phyloP scores from a whole-genome alignment of 2,113 vertebrate species.

The Salminus brasiliensis region DNA sequence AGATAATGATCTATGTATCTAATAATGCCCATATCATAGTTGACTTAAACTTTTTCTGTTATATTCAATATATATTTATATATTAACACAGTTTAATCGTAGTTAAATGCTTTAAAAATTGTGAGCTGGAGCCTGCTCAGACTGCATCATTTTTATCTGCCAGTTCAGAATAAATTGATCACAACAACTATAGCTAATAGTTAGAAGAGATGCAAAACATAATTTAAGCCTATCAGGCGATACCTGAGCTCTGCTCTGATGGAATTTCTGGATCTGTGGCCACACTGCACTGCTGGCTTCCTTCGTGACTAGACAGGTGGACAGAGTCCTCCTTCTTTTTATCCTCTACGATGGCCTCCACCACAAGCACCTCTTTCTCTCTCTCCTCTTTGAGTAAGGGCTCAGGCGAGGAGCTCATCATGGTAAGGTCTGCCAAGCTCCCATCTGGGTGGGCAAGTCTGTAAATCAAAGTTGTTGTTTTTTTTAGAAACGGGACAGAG shows the following conservation, averaged over 20 bases:
- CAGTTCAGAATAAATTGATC: too few relatives aligned
- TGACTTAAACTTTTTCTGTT: too few relatives aligned
- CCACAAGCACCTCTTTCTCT: conserved; percentile 69
- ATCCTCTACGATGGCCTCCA: conserved; percentile 66
- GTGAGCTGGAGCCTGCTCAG: too few relatives aligned
- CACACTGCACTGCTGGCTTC: conserved; percentile 71
- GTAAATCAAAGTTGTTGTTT: conserved; percentile 57
- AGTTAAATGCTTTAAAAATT: too few relatives aligned
- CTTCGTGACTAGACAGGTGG: conserved; percentile 67
- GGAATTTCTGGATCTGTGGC: conserved; percentile 74
- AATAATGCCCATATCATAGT: too few relatives aligned
- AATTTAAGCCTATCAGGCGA: too few relatives aligned
- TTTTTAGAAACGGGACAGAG: not conserved
- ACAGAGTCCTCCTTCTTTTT: conserved; percentile 63
- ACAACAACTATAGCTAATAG: too few relatives aligned
- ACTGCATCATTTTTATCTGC: too few relatives aligned
- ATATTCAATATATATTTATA: too few relatives aligned
- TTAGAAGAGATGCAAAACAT: too few relatives aligned
- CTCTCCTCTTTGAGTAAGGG: conserved; percentile 72
- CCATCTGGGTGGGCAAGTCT: conserved; percentile 93
- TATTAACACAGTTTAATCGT: too few relatives aligned
- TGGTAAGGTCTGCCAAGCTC: conserved; percentile 91
- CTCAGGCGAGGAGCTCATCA: conserved; percentile 84
- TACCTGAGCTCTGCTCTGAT: conserved; percentile 89
- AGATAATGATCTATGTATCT: too few relatives aligned